phyloP scores from a whole-genome alignment of 1,140 invertebrate genomes.

The Drosophila repleta region DNA sequence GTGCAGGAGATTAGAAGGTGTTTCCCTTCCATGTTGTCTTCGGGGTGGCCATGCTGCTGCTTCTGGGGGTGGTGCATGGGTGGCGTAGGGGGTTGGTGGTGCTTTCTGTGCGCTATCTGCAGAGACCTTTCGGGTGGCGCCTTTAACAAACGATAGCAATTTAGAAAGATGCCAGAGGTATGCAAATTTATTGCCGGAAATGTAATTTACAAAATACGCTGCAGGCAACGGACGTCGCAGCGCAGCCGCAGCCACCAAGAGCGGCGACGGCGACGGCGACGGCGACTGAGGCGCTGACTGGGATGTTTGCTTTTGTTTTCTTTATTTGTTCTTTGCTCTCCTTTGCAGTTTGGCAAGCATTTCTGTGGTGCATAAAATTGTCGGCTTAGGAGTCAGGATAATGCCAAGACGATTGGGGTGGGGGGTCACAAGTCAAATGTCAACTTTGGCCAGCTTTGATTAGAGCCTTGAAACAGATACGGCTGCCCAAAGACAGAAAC shows the following conservation, averaged over 20 bases:
- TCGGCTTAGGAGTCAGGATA: slow-evolving; percentile 22
- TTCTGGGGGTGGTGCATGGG: background rate
- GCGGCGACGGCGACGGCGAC: background rate
- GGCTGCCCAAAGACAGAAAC: slow-evolving; percentile 20
- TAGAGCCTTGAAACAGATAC: slow-evolving; percentile 61
- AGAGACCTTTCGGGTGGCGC: slow-evolving; percentile 47
- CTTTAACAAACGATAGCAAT: slow-evolving; percentile 83
- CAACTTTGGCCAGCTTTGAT: slow-evolving; percentile 34
- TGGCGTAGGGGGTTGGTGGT: slow-evolving; percentile 4
- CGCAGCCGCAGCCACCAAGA: slow-evolving; percentile 14
- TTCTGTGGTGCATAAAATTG: slow-evolving; percentile 5
- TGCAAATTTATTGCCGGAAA: slow-evolving; percentile 84
- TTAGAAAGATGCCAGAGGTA: slow-evolving; percentile 84
- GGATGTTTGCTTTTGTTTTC: slow-evolving; percentile 33
- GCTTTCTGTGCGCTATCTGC: background rate
- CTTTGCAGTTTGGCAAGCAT: slow-evolving; percentile 25
- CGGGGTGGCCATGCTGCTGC: background rate
- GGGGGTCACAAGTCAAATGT: slow-evolving; percentile 38
- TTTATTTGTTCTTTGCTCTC: slow-evolving; percentile 1
- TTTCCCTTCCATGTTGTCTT: background rate
- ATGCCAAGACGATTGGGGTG: slow-evolving; percentile 52
- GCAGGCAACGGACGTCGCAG: slow-evolving; percentile 47
- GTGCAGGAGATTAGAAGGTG: slow-evolving; percentile 39
- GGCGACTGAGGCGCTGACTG: slow-evolving; percentile 25
- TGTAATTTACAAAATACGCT: slow-evolving; percentile 84